Base-by-base conservation (phyloP, 2,888 invertebrate species). In the Endomychus coccineus region DNA sequence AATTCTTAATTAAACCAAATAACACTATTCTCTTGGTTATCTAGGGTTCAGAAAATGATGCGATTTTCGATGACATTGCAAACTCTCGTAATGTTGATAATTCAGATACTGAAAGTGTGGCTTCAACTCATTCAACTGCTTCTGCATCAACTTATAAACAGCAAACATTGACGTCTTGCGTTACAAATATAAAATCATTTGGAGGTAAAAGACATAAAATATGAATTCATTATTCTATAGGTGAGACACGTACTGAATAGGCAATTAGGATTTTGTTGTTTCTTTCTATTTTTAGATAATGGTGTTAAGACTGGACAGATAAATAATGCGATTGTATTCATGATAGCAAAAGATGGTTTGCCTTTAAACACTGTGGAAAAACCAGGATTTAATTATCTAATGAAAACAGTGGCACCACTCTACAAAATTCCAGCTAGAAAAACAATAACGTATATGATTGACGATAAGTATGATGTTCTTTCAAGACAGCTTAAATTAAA, bases 131-230 rank as follows among this genome's bases (percentile, higher is more conserved):
- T 28, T 4, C 2, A 15, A 13, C 28, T 28, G 28, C 28, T 16
- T 28, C 28, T 28, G n/a, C 4, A 28, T 28, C 28, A 28, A 14
- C 16, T 16, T 28, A n/a, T 13, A 28, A 28, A 28, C 31, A 31
- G 30, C 30, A 17, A 30, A n/a, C 19, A 30, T 12, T 31, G 31
- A 21, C 19, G 3, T 31, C 31, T 21, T 31, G 31, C 31, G n/a
- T 31, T 12, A 31, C 19, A 21, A 31, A 31, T 31, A 31, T 31
- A 21, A 31, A 31, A 31, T 17, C 21, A 31, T 31, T 31, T 15
- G 4, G 21, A 21, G 31, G 31, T 31, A 31, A 31, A 21, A 19
- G 15, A 28, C 14, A 16, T 16, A 3, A 13, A 15, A 10, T 28
- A 15, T 28, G 3, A 28, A 28, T 28, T 28, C 2, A 28, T 28